Conservation (phyloP, 37 sponge, comb jelly and placozoan species). For the Halichondria panicea region DNA sequence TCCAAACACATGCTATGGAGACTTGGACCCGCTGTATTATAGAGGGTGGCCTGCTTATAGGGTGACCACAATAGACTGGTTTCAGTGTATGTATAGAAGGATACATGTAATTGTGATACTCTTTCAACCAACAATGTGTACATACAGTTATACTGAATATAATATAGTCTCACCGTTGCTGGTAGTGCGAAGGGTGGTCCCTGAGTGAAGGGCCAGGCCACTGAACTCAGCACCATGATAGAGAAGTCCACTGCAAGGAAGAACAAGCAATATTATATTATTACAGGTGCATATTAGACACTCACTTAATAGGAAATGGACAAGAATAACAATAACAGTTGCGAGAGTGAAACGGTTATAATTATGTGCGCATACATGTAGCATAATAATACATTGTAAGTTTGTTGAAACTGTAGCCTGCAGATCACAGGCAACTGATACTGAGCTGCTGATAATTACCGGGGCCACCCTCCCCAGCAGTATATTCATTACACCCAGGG, state of each 20-base stretch:
- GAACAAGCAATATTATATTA: not conserved
- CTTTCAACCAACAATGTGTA: not conserved
- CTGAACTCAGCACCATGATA: slow-evolving; percentile 92
- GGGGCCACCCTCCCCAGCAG: not conserved
- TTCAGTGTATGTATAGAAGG: not conserved
- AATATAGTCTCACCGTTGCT: slow-evolving; percentile 54
- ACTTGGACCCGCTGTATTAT: no score
- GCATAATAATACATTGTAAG: no score
- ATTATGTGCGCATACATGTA: not conserved
- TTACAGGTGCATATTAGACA: not conserved
- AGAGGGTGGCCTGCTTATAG: no score
- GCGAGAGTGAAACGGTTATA: not conserved
- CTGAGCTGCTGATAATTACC: not conserved
- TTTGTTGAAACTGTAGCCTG: no score
- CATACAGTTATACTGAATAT: not conserved
- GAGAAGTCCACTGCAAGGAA: slow-evolving; percentile 86
- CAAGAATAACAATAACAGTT: not conserved
- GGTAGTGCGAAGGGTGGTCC: slow-evolving; percentile 79
- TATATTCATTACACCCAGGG: not conserved
- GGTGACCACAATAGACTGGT: no score
- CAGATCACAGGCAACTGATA: no score
- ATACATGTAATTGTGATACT: not conserved
- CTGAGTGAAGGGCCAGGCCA: slow-evolving; percentile 95
- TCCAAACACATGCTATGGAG: no score
- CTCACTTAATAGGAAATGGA: no score